Base-by-base conservation (phyloP, 2,797 vertebrate species). In the Mormyrus proboscirostris region DNA sequence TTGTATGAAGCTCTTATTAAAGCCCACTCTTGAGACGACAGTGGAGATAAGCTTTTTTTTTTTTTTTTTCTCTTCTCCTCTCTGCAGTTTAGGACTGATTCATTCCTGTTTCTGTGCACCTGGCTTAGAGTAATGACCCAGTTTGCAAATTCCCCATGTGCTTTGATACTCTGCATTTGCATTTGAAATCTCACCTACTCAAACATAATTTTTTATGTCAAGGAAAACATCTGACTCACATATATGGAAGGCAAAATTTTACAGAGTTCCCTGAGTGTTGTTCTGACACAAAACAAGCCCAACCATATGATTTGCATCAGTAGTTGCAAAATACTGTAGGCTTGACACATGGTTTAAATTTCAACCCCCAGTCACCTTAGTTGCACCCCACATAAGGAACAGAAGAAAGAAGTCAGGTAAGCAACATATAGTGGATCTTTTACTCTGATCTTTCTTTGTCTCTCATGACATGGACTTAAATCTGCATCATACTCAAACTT, bases 121-220 rank as follows among this genome's bases (percentile, higher is more conserved):
- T 88, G 91, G 89, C 88, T 92, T 92, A 91, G 91, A 93, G 90
- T 84, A 59, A 92, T 89, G 90, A 90, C 87, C 91, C 88, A 90
- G 88, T 90, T 79, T 44, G 92, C 89, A 92, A 93, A 93, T 91
- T 90, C 92, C 90, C 91, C 89, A 91, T 90, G 89, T 76, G 90
- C 88, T 92, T 92, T 90, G 90, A 90, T 86, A 69, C 51, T 83
- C 73, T 62, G 86, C 62, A 87, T 90, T 85, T 1, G 65, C 22
- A 87, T 41, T 51, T 92, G 90, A 94, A 95, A 93, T 92, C 91
- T 93, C 89, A 94, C 92, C 93, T 92, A 93, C 89, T 94, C 90
- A 92, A 93, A 91, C 90, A 89, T 88, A 25, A 89, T 92, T 90
- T 92, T 87, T 86, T 90, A 90, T 86, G 88, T 91, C 93, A 93